These are phyloP conservation scores for Ptiloglossa arizonensis DNA, from an alignment of 1,140 invertebrate genomes.

Conservation along the genomic window DNA sequence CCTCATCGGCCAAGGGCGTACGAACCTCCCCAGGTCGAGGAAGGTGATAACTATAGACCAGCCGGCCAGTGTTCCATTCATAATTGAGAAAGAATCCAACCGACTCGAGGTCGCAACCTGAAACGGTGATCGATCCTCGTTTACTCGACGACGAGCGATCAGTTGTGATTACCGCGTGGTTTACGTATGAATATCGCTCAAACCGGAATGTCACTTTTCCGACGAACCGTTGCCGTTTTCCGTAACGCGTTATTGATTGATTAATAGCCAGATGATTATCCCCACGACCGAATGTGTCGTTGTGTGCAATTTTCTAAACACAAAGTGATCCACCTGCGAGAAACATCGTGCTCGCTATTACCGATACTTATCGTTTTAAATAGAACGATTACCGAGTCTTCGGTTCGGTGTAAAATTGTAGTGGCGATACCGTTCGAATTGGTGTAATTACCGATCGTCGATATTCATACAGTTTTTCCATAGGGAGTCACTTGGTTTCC, in stretches of 20 bases:
- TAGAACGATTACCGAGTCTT: no score
- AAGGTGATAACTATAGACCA: slow-evolving; percentile 40
- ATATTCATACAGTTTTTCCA: not conserved
- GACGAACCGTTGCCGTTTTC: not conserved
- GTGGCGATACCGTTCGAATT: not conserved
- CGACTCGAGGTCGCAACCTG: slow-evolving; percentile 43
- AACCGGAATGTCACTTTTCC: not conserved
- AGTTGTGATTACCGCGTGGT: slow-evolving; percentile 6
- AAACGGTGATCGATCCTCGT: slow-evolving; percentile 63
- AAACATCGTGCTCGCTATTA: not conserved
- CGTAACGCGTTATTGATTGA: not conserved
- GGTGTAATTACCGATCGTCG: not conserved
- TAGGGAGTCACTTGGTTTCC: not conserved
- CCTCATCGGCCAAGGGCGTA: slow-evolving; percentile 33
- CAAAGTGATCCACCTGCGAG: not conserved
- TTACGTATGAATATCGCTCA: not conserved
- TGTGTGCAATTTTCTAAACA: not conserved
- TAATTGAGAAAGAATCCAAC: slow-evolving; percentile 64
- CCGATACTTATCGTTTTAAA: not conserved
- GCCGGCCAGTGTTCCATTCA: slow-evolving; percentile 53
- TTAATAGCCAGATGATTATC: not conserved
- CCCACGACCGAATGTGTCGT: not conserved
- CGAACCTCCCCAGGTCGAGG: slow-evolving; percentile 7
- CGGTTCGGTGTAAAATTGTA: no score
- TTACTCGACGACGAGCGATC: slow-evolving; percentile 53